Conservation (phyloP, 2,797 vertebrate species). For the Trematomus bernacchii region DNA sequence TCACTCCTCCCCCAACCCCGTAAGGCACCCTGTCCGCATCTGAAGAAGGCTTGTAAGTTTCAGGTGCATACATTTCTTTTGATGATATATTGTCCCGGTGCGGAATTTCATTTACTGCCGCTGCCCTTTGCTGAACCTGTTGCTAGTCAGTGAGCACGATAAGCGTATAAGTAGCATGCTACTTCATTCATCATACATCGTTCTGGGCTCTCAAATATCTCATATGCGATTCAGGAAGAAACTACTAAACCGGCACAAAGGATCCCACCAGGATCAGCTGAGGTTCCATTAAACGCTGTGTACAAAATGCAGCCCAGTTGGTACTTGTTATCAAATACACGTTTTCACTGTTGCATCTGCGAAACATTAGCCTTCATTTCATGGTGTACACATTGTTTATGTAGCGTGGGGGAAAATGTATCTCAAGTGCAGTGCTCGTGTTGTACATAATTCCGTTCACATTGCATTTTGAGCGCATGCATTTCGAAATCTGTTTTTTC, state of each 20-base stretch:
- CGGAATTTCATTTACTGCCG: conserved; percentile 99
- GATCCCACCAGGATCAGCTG: conserved; percentile 81
- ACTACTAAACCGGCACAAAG: conserved; percentile 89
- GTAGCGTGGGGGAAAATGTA: conserved; percentile 33
- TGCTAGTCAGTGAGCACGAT: conserved; percentile 98
- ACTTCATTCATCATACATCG: conserved; percentile 99
- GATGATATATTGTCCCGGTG: conserved; percentile 99
- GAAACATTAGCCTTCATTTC: conserved; percentile 70
- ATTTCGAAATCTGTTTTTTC: conserved; percentile 77
- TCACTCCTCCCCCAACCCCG: conserved; percentile 86
- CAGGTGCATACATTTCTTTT: conserved; percentile 94
- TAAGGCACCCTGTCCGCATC: conserved; percentile 94
- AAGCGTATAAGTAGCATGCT: conserved; percentile 98
- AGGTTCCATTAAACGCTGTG: conserved; percentile 80
- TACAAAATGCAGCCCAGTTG: conserved; percentile 66
- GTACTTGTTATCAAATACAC: conserved; percentile 67
- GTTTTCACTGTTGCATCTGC: conserved; percentile 61
- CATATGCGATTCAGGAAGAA: conserved; percentile 93
- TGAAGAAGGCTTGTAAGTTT: conserved; percentile 93
- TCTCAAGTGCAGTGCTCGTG: conserved; percentile 61
- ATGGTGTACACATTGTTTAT: conserved; percentile 69
- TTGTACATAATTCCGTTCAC: conserved; percentile 77
- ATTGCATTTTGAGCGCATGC: conserved; percentile 76
- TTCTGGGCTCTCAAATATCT: conserved; percentile 97
- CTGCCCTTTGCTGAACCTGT: conserved; percentile 99